Evolutionary conservation across 2,888 invertebrate species (phyloP), one percentile per base, ranked within the genome.

Genomic region (Campaea margaritaria): DNA sequence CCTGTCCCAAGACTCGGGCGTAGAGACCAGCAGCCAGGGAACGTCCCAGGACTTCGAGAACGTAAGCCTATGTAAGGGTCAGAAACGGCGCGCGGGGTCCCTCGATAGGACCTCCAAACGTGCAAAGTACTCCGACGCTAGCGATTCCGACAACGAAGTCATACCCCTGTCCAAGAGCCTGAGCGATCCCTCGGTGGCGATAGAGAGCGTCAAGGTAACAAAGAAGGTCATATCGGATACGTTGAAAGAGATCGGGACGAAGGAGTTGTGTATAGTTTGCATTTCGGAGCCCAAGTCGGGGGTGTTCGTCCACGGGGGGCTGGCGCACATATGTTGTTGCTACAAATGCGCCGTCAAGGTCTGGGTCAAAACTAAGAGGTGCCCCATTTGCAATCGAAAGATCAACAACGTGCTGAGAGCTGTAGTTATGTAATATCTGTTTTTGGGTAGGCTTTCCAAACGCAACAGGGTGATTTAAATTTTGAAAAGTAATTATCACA

Each of bases 271-370:
- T 74, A 93, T 95, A 27, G 90, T 94, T 14, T 96, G 96, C 73
- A 91, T 93, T 27, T 80, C 86, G 0, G 93, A 93, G 48, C 95
- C 95, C 0, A 95, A 95, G 76, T 93, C 95, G 54, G 95, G 95
- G 0, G 94, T 94, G 38, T 96, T 96, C 73, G 93, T 95, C 0
- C 96, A 96, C 75, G 95, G 95, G 0, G 87, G 93, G 44, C 93
- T 94, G 55, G 94, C 94, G 0, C 96, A 96, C 62, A 94, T 95
- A 65, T 95, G 95, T 74, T 95, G 95, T 67, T 96, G 96, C 73
- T 96, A 96, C 70, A 93, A 91, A 54, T 96, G 96, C 79, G 95
- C 95, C 0, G 91, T 94, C 42, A 94, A 93, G 72, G 94, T 95
- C 0, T 95, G 95, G 94, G 90, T 91, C 12, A 93, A 91, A 31